Percentiles rank a stretch among this genome's conserved stretches.
These are phyloP conservation scores for Noctua comes DNA, from an alignment of 2,888 invertebrate species.

Conservation along the genomic window DNA sequence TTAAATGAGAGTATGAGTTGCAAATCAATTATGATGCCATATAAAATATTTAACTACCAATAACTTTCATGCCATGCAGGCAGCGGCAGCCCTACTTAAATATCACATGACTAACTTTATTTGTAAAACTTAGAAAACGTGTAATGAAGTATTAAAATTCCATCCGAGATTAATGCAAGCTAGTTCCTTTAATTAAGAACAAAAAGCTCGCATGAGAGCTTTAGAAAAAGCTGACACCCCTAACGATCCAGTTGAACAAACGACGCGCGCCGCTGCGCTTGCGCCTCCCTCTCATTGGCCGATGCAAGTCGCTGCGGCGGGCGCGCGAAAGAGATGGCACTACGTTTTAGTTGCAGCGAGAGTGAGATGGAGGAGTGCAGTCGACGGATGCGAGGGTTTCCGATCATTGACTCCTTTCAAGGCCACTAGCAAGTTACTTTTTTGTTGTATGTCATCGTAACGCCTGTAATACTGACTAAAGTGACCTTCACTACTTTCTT, in stretches of 20 bases:
- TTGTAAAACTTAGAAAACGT: slow-evolving; percentile 55
- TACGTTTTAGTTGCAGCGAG: slow-evolving; percentile 64
- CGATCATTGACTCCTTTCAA: slow-evolving; percentile 89
- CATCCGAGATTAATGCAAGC: slow-evolving; percentile 66
- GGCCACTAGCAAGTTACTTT: slow-evolving; percentile 86
- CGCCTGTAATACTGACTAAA: slow-evolving; percentile 83
- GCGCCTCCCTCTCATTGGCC: slow-evolving; percentile 84
- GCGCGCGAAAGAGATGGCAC: slow-evolving; percentile 74
- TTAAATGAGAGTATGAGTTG: background rate
- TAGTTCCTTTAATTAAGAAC: slow-evolving; percentile 80
- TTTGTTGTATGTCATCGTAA: slow-evolving; percentile 83
- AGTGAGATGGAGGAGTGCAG: slow-evolving; percentile 79
- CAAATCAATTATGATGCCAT: background rate
- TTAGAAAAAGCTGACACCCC: slow-evolving; percentile 88
- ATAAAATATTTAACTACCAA: background rate
- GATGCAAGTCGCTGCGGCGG: slow-evolving; percentile 75
- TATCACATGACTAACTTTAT: slow-evolving; percentile 44
- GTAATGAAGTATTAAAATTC: slow-evolving; percentile 72
- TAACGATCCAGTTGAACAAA: slow-evolving; percentile 87
- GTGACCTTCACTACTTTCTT: slow-evolving; percentile 87
- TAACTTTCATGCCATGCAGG: background rate
- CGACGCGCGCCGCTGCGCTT: slow-evolving; percentile 88
- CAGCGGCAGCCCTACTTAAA: slow-evolving; percentile 47
- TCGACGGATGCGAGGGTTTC: slow-evolving; percentile 88
- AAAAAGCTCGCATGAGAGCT: slow-evolving; percentile 84